phyloP scores from a whole-genome alignment of 1,140 invertebrate genomes.

The Platyura marginata region DNA sequence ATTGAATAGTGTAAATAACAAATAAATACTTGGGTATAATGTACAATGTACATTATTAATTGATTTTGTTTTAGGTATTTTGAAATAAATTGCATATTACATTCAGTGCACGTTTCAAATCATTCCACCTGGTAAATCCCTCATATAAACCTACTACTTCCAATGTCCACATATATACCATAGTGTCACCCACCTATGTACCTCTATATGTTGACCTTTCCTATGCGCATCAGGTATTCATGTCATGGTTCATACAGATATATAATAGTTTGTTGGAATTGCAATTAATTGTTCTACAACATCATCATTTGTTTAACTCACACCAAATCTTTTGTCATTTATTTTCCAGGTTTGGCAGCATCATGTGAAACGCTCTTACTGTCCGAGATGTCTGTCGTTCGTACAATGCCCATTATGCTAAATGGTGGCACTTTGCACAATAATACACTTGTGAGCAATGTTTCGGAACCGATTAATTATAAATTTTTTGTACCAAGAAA shows the following conservation, averaged over 20 bases:
- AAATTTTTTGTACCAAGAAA: slow-evolving; percentile 25
- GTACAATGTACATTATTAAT: no score
- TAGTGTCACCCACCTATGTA: no score
- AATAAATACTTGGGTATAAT: no score
- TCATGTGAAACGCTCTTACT: slow-evolving; percentile 25
- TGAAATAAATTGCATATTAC: no score
- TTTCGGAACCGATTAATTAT: slow-evolving; percentile 9
- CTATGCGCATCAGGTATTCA: neutral
- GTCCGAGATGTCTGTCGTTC: slow-evolving; percentile 18
- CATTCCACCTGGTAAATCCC: no score
- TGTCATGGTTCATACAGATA: neutral
- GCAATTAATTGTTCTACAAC: neutral
- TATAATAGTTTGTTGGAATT: neutral
- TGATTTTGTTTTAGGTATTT: no score
- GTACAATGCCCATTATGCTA: slow-evolving; percentile 15
- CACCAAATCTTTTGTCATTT: neutral
- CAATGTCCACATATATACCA: no score
- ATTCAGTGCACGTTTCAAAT: no score
- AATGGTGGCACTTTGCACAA: slow-evolving; percentile 12
- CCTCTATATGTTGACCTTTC: slow-evolving; percentile 1
- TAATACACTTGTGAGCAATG: slow-evolving; percentile 11
- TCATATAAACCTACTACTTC: no score
- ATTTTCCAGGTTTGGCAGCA: slow-evolving; percentile 26
- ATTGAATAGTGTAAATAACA: no score
- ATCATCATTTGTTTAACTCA: neutral